Base-by-base conservation (phyloP, 2,113 vertebrate species). In the Toxotes chatareus region DNA sequence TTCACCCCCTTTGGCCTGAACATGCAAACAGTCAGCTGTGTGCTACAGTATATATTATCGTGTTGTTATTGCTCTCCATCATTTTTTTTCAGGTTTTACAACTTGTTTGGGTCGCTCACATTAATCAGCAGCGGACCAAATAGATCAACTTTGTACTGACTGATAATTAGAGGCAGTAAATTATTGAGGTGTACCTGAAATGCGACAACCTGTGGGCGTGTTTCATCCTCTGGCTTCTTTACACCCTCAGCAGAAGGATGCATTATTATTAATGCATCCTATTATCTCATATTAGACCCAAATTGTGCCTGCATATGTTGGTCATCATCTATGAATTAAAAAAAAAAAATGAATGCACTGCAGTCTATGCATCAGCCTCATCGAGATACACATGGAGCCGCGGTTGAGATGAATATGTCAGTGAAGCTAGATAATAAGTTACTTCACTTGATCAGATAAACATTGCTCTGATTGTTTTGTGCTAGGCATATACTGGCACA, bases 101-200 rank as follows among this genome's bases (percentile, higher is more conserved):
- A 44, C 73, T 55, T 71, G 56, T 65, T 84, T 66, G 1, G 16
- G 44, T 40, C 16, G 0, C 4, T 34, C 4, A 72, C 6, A 64
- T 70, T 16, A 79, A 68, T 74, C 53, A 55, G 32, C 44, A 19
- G 13, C 3, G 32, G 38, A 40, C 0, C 9, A 2, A 49, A 23
- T 12, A 23, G 13, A 62, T 7, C 32, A 16, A 62, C 61, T 76
- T 75, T 79, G 64, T 47, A 77, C 65, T 3, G 3, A 63, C 36
- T 65, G 69, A 82, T 80, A 57, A 76, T 69, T 65, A 21, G 65
- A 17, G 17, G 40, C 31, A 51, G 76, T 83, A 76, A 71, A 66
- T 51, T 46, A 73, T 59, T 2, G 56, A 34, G 31, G 27, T 46
- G 27, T 40, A 63, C 66, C 27, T 47, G 7, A 56, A 68, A 63